A percentile compares a stretch with the other conserved stretches of the same genome.
Conservation (phyloP, 2,888 invertebrate genomes). For the Erebia palarica region DNA sequence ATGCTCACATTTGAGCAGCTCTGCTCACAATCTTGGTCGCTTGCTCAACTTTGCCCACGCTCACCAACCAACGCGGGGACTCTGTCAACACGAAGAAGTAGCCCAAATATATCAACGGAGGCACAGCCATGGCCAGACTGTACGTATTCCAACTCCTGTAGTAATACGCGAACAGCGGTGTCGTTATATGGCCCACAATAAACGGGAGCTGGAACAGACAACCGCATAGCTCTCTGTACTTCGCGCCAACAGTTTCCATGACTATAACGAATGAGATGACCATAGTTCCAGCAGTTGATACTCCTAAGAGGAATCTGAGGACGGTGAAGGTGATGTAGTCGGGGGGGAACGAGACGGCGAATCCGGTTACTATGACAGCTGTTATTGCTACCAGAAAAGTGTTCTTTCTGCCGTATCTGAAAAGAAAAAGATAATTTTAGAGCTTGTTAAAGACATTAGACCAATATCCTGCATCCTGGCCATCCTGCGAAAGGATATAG, state of each 20-base stretch:
- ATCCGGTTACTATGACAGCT: conserved; percentile 85
- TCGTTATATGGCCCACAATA: conserved; percentile 85
- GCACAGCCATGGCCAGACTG: conserved; percentile 84
- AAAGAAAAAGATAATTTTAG: conserved; percentile 36
- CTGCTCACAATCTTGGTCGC: conserved; percentile 85
- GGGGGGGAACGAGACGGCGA: conserved; percentile 86
- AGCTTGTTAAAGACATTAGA: neutral
- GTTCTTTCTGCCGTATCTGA: conserved; percentile 88
- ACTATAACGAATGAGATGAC: conserved; percentile 87
- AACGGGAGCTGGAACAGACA: conserved; percentile 87
- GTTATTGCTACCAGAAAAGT: conserved; percentile 87
- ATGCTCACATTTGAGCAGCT: conserved; percentile 81
- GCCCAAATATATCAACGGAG: conserved; percentile 82
- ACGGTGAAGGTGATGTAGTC: conserved; percentile 82
- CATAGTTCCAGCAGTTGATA: conserved; percentile 92
- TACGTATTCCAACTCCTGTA: conserved; percentile 85
- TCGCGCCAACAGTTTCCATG: conserved; percentile 84
- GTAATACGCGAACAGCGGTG: conserved; percentile 84
- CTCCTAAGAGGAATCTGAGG: conserved; percentile 85
- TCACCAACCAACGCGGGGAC: conserved; percentile 90
- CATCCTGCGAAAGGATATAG: too few relatives aligned
- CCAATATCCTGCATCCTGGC: too few relatives aligned
- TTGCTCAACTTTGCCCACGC: conserved; percentile 85
- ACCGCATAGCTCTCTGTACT: conserved; percentile 78
- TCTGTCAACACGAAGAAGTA: conserved; percentile 89